Evolutionary conservation across 1,140 invertebrate genomes (phyloP).

Genomic region (Papilio xuthus): DNA sequence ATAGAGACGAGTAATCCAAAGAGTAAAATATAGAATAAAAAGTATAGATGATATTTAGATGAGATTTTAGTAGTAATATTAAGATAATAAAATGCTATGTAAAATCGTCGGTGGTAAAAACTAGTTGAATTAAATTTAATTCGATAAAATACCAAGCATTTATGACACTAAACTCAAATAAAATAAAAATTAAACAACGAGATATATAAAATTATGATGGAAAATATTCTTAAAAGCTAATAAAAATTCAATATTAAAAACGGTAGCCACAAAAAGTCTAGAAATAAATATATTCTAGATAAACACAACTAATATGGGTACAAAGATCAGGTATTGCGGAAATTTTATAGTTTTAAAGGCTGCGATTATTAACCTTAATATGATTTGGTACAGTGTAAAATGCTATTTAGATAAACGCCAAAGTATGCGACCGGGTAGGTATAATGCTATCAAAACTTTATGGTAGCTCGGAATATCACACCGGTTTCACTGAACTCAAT

Average conservation of each 20-base stretch:
- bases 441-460: not conserved
- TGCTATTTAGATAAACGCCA: conserved; percentile 36
- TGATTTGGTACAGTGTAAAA: conserved; percentile 29
- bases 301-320: conserved; percentile 10
- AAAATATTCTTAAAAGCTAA: not conserved
- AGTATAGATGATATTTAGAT: too few species aligned
- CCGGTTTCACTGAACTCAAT: not conserved
- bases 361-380: conserved; percentile 22
- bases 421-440: conserved; percentile 7
- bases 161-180: not conserved
- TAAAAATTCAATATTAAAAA: not conserved
- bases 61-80: too few species aligned
- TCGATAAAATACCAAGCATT: too few species aligned
- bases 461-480: not conserved
- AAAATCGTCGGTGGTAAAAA: too few species aligned
- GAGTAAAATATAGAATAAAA: too few species aligned
- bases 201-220: not conserved
- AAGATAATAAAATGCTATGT: too few species aligned
- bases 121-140: too few species aligned
- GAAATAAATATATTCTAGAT: not conserved
- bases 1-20: too few species aligned
- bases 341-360: conserved; percentile 21
- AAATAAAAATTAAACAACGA: not conserved
- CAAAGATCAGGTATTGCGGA: conserved; percentile 20
- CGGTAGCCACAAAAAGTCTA: not conserved